Evolutionary conservation across 2,888 invertebrate genomes (phyloP), one percentile per base, ranked within the genome.

Genomic region (Drosophila lacicola): DNA sequence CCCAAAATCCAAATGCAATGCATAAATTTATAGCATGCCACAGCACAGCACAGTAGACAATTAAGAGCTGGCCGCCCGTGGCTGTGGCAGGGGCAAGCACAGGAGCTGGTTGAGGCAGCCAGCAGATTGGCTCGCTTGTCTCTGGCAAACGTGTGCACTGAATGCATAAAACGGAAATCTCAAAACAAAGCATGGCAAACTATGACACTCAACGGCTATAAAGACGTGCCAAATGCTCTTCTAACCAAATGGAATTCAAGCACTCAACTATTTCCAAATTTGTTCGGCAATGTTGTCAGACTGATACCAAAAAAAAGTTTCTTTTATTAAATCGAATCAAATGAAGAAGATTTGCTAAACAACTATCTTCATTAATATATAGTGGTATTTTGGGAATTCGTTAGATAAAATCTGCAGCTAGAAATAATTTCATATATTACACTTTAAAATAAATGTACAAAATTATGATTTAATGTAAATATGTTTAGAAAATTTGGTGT

Each of bases 131-230:
- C 73, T 83, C 46, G 67, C 84, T 83, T 88, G 83, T 86, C 70
- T 87, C 65, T 73, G 57, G 68, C 53, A 70, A 61, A 84, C 56
- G 82, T 88, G 89, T 87, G 87, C 89, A 73, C 54, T 87, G 83
- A 84, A 88, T 84, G 89, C 87, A 88, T 80, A 83, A 83, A 86
- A 86, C 67, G 87, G 62, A 73, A 75, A 83, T 80, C 87, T 85
- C 74, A 60, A 74, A 75, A 56, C 60, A 62, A 41, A 50, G 13
- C 69, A 58, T 47, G 41, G 39, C 41, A 55, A 19, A 37, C 25
- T 39, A 53, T 8, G 25, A 17, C 45, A 33, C 39, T 36, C 29
- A 8, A 29, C 11, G 29, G 13, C 49, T 4, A 54, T 39, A 33
- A 46, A 37, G 44, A 37, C 50, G 13, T 25, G 19, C n/a, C 50